phyloP scores from a whole-genome alignment of 2,797 vertebrate genomes.

The Mionectes olivaceus region DNA sequence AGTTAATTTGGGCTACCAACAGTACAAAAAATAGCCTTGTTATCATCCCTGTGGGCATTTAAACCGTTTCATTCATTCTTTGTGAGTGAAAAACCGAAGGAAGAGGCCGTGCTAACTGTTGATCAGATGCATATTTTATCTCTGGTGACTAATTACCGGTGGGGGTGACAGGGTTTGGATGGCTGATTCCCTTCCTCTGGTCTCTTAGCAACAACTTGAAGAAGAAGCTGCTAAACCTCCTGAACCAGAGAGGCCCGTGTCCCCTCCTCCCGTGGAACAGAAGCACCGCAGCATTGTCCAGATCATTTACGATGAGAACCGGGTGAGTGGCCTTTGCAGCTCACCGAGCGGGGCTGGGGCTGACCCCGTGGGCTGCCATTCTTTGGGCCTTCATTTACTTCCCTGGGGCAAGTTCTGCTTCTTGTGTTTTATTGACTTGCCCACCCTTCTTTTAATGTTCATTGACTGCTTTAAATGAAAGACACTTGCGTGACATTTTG shows the following conservation, averaged over 20 bases:
- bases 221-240: constrained; percentile 98
- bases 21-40: background rate
- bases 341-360: background rate
- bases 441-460: background rate
- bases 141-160: constrained; percentile 65
- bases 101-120: background rate
- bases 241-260: constrained; percentile 96
- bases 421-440: background rate
- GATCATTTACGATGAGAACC: constrained; percentile 98
- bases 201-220: constrained; percentile 98
- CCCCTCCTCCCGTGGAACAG: constrained; percentile 97
- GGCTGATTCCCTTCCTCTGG: constrained; percentile 73
- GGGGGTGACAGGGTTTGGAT: constrained; percentile 34
- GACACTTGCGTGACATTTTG: background rate
- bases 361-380: background rate
- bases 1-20: background rate
- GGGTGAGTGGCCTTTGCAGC: constrained; percentile 80
- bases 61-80: constrained; percentile 8
- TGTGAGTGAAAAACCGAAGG: background rate
- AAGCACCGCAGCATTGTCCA: constrained; percentile 99
- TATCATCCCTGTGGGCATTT: background rate
- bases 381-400: background rate
- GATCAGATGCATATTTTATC: constrained; percentile 43
- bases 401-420: background rate
- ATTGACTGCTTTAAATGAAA: background rate